A percentile compares a stretch with the other conserved stretches of the same genome.
phyloP scores from a whole-genome alignment of 2,888 invertebrate species.

The Tipula confusa region DNA sequence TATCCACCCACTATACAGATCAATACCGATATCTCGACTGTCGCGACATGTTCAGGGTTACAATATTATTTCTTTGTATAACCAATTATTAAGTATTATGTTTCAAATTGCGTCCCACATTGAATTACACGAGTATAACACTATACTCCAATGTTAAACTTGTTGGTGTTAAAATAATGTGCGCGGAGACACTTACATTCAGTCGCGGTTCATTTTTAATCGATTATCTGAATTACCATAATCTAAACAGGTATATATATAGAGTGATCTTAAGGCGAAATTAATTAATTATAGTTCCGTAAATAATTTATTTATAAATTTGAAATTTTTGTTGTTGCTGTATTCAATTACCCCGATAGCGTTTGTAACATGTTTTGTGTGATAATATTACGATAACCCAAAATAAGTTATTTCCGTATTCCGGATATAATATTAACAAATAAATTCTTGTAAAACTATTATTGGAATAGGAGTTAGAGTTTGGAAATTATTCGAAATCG shows the following conservation, averaged over 20 bases:
- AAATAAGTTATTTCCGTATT: neutral
- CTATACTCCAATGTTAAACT: neutral
- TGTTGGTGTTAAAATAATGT: neutral
- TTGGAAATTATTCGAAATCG: too few relatives aligned
- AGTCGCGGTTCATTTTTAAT: neutral
- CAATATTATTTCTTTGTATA: neutral
- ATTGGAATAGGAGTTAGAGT: too few relatives aligned
- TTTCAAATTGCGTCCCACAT: neutral
- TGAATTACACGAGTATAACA: neutral
- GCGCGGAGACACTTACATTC: neutral
- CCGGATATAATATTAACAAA: too few relatives aligned
- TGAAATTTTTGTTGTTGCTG: neutral
- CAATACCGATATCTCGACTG: neutral
- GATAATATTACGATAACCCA: neutral
- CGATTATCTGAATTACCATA: neutral
- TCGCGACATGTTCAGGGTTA: neutral
- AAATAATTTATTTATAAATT: neutral
- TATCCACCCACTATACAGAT: neutral
- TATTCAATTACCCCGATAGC: neutral
- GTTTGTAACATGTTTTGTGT: neutral
- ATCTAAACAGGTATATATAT: neutral
- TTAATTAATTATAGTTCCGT: constrained; percentile 7
- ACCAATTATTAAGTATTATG: neutral
- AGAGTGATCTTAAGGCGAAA: neutral
- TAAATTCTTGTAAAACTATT: too few relatives aligned